Conservation (phyloP, 2,797 vertebrate species). For the Diceros bicornis region DNA sequence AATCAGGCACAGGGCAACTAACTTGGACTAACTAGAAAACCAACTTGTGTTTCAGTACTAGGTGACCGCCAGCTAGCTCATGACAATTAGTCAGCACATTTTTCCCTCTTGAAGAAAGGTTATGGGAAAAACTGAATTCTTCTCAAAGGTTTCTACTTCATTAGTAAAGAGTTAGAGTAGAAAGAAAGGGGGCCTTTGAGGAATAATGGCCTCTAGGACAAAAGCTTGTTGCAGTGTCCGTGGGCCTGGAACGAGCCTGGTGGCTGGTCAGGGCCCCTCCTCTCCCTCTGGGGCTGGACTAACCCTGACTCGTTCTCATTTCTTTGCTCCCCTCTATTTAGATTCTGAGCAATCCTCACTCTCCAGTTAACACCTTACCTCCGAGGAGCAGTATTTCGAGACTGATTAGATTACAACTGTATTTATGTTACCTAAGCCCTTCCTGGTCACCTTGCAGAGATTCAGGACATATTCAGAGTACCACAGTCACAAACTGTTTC, state of each 20-base stretch:
- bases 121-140: neutral
- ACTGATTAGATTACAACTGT: neutral
- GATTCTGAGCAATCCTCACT: neutral
- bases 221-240: neutral
- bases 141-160: neutral
- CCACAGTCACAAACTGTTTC: neutral
- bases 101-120: neutral
- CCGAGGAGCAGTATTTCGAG: neutral
- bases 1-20: neutral
- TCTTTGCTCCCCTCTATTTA: neutral
- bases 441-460: slow-evolving; percentile 24
- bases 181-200: neutral
- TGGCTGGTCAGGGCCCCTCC: neutral
- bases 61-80: neutral
- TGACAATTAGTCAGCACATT: fast-evolving
- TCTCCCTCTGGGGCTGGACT: too few relatives aligned
- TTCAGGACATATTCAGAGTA: neutral
- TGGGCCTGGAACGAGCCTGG: neutral
- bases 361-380: neutral
- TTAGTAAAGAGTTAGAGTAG: neutral
- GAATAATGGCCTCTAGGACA: neutral
- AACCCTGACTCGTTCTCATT: neutral
- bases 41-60: neutral
- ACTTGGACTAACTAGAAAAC: slow-evolving; percentile 43
- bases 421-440: neutral